Evolutionary conservation across 2,888 invertebrate genomes (phyloP).

Genomic region (Hemithea aestivaria): DNA sequence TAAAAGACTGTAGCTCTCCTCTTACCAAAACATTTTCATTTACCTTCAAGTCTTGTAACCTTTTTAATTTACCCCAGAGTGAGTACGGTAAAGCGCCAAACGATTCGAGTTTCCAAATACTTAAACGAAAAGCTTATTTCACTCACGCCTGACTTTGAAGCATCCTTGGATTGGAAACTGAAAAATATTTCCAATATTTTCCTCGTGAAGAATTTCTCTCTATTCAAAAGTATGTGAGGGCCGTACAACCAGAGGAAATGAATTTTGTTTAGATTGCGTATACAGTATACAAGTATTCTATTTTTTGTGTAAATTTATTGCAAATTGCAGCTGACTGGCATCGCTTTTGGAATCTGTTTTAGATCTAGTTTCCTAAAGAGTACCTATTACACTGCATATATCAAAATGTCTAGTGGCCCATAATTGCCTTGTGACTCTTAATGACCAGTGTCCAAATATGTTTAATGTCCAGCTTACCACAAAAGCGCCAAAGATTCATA

Average conservation of each 20-base stretch:
- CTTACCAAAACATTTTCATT: too few relatives aligned
- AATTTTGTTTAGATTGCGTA: constrained; percentile 36
- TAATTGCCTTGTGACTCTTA: too few relatives aligned
- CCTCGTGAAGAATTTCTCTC: constrained; percentile 48
- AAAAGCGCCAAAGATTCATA: too few relatives aligned
- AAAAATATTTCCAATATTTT: constrained; percentile 63
- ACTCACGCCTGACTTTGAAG: constrained; percentile 58
- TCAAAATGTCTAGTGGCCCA: too few relatives aligned
- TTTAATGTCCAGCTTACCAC: too few relatives aligned
- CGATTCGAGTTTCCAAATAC: constrained; percentile 44
- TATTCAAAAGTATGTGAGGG: constrained; percentile 48
- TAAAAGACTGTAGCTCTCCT: too few relatives aligned
- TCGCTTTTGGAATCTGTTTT: too few relatives aligned
- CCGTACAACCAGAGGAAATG: constrained; percentile 37
- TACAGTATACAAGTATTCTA: constrained; percentile 28
- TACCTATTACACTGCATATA: too few relatives aligned
- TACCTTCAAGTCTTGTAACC: too few relatives aligned
- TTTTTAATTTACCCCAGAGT: constrained; percentile 42
- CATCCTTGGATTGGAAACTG: constrained; percentile 58
- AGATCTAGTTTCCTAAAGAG: too few relatives aligned
- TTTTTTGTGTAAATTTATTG: constrained; percentile 18
- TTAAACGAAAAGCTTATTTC: constrained; percentile 55
- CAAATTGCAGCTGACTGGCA: too few relatives aligned
- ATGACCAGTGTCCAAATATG: too few relatives aligned
- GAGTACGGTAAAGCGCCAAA: constrained; percentile 30